Evolutionary conservation across 1,140 invertebrate genomes (phyloP), one percentile per base, ranked within the genome.

Genomic region (Phymorhynchus buccinoides): DNA sequence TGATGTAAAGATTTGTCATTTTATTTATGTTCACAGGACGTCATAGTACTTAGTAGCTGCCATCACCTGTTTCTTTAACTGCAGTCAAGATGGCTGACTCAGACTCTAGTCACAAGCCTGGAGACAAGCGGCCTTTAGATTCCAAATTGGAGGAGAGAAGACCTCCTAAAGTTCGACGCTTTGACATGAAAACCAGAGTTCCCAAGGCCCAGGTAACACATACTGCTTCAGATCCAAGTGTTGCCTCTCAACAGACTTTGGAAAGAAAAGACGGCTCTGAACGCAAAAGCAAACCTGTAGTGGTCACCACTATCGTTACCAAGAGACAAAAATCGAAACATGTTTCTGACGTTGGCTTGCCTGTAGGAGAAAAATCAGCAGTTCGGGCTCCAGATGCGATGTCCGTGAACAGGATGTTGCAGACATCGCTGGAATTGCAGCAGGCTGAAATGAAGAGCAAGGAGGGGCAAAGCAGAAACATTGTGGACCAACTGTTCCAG

Each of bases 401-500:
- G 62, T 71, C 42, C 18, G 77, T 48, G 42, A 79, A 32, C 77
- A 30, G 3, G 37, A 75, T 75, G 73, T 75, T 75, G 16, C 6
- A 37, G 35, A 75, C 73, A 0, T 75, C 73, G 4, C 18, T 75
- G 35, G 73, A 75, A 27, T 27, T 75, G 73, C 73, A 75, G 73
- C 73, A 75, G 37, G 73, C 73, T 0, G 73, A 75, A 27, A 66
- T 30, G 30, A 7, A 1, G 12, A 44, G 62, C 1, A 83, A 30
- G 18, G 39, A 52, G 27, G 16, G 41, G 3, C 35, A 66, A 1
- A 22, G 18, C n/a, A 71, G 35, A 77, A 85, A 82, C 52, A 90
- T 90, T 84, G 89, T 91, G 27, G 90, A 91, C 84, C 87, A 90
- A 71, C 84, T 91, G 39, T 91, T 91, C 80, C 88, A 89, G 82